Conservation (phyloP, 2,888 invertebrate species). For the Cheilosia pagana region DNA sequence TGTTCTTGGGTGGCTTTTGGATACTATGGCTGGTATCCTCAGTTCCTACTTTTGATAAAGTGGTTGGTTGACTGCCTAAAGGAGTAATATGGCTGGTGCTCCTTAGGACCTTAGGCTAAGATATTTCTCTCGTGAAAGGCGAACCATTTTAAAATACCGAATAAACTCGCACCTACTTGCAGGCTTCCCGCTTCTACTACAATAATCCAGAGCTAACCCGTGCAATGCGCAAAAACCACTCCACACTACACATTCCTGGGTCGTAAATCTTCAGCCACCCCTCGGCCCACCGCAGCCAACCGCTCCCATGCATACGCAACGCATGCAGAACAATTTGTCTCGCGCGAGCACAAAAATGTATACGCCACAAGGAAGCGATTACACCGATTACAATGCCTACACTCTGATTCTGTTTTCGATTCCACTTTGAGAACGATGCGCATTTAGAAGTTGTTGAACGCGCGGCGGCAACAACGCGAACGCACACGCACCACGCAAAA, state of each 20-base stretch:
- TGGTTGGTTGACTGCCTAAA: too few species aligned
- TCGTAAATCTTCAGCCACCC: constrained; percentile 61
- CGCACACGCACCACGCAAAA: constrained; percentile 13
- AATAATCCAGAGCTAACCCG: not conserved
- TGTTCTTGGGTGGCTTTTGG: too few species aligned
- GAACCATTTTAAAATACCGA: too few species aligned
- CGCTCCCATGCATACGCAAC: constrained; percentile 37
- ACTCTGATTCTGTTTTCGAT: constrained; percentile 9
- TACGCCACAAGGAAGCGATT: constrained; percentile 69
- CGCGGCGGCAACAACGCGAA: not conserved
- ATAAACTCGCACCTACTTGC: too few species aligned
- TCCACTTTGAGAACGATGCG: constrained; percentile 35
- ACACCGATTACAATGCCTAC: constrained; percentile 50
- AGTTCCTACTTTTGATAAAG: too few species aligned
- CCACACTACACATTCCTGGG: constrained; percentile 45
- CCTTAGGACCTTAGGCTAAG: too few species aligned
- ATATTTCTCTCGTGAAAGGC: too few species aligned
- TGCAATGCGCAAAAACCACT: constrained; percentile 15
- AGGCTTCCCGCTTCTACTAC: not conserved
- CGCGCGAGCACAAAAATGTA: constrained; percentile 24
- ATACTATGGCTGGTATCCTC: too few species aligned
- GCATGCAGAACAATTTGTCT: constrained; percentile 73
- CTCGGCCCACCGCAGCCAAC: not conserved
- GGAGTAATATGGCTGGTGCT: too few species aligned
- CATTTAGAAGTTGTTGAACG: constrained; percentile 29